Evolutionary conservation across 2,888 invertebrate genomes (phyloP), one percentile per base, ranked within the genome.

Genomic region (Tipula unca): DNA sequence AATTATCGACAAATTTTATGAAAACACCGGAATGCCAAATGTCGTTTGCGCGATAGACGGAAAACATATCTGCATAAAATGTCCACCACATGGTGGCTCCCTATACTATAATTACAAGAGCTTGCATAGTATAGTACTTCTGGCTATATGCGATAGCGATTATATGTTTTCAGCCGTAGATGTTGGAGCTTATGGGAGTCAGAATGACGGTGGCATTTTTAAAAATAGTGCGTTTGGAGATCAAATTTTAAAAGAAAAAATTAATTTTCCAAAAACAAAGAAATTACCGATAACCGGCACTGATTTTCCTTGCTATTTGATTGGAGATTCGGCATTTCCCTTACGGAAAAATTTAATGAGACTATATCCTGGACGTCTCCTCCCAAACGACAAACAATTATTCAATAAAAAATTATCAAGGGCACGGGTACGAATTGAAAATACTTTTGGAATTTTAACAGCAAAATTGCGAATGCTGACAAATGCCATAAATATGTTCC

Each of bases 21-120:
- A 86, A 0, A 86, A n/a, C 20, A 85, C 86, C 4, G 48, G 85
- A 8, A 32, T 86, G 35, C 87, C 88, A 29, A 86, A 88, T 86
- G 88, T 87, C 32, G 17, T 88, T 14, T 88, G 88, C 85, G 87
- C 87, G 4, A 86, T 87, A 29, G 87, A 87, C 54, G 87, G 87
- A 4, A 87, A 87, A 25, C 86, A 87, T 36, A 85, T 87, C n/a
- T 17, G 54, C 25, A 87, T 87, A 32, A 87, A 87, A 85, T 32
- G 32, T 87, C 32, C 32, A 87, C 86, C 87, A 29, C 87, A 87
- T 14, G 2, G 4, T 39, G 39, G 39, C 39, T 39, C 39, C 10
- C 39, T 39, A 39, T 39, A 39, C 39, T 10, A 85, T 29, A 87
- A 87, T 35, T 87, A 87, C n/a, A 87, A 87, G 29, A 35, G 85